Base-by-base conservation (phyloP, 1,140 invertebrate species). In the Phymorhynchus buccinoides region DNA sequence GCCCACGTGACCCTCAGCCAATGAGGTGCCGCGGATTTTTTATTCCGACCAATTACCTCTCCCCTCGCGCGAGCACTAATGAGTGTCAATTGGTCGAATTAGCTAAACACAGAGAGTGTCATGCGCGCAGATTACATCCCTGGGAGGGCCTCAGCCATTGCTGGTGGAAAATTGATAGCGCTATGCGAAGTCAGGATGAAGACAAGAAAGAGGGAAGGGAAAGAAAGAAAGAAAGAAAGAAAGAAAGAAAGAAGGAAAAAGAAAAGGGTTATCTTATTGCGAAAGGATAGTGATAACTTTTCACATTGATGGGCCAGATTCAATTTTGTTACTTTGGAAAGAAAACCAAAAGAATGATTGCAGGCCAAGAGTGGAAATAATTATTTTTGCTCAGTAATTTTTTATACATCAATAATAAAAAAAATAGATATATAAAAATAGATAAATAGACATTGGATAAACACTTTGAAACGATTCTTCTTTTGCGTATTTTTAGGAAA, bases 81-180 rank as follows among this genome's bases (percentile, higher is more conserved):
- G 85, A 83, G 81, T 77, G 71, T 44, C 81, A 83, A 86, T 86
- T 86, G 85, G 77, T 78, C 44, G 81, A 80, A 86, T 86, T 86
- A 86, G 82, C 82, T 71, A 84, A 86, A 86, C 85, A 86, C 66
- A 86, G 82, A 79, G 75, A 75, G 62, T 86, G 85, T 86, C 85
- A 84, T 78, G 75, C 66, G 52, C 62, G 68, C 62, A 68, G 82
- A 86, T 86, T 86, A 78, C 84, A 84, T 79, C 62, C 52, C 73
- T 79, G 77, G 75, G 32, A 44, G 73, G 75, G 66, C 62, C 66
- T 42, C 62, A 16, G 41, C 62, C 81, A 66, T 62, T 83, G 81
- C 41, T 39, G 37, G 66, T 37, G 39, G 66, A 71, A 44, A 81
- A 27, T 22, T 56, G 52, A 62, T 66, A 81, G 44, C 80, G 37